A percentile compares a stretch with the other conserved stretches of the same genome.
Conservation (phyloP, 2,797 vertebrate genomes). For the Centroberyx gerrardi region DNA sequence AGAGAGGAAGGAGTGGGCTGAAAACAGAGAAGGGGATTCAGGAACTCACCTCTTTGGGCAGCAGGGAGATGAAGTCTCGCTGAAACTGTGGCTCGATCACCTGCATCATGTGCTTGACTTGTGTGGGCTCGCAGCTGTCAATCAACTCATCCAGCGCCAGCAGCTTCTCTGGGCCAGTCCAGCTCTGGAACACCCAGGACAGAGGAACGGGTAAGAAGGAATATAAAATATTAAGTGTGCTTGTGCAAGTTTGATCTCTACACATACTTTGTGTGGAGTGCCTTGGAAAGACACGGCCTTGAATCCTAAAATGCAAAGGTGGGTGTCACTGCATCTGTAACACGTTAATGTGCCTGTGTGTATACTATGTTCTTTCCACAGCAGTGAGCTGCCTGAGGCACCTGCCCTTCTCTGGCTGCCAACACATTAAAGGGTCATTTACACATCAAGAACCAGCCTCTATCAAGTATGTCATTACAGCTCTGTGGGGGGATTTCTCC, state of each 20-base stretch:
- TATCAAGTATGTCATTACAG: conserved; percentile 44
- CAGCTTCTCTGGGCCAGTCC: conserved; percentile 98
- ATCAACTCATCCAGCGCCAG: conserved; percentile 99
- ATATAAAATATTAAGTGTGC: not conserved
- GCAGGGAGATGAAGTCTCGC: conserved; percentile 99
- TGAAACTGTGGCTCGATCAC: conserved; percentile 99
- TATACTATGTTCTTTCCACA: conserved; percentile 35
- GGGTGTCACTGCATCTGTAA: conserved; percentile 37
- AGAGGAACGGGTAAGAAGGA: conserved; percentile 4
- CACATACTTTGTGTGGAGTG: conserved; percentile 20
- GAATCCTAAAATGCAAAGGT: not conserved
- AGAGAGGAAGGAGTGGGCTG: not conserved
- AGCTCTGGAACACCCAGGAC: conserved; percentile 90
- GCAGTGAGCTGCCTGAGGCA: conserved; percentile 51
- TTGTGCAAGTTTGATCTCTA: conserved; percentile 18
- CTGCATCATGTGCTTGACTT: conserved; percentile 99
- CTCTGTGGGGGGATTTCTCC: conserved; percentile 34
- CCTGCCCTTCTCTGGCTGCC: conserved; percentile 48
- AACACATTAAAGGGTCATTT: conserved; percentile 56
- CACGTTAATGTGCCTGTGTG: conserved; percentile 44
- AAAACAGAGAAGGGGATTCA: conserved; percentile 15
- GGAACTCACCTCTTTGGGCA: conserved; percentile 98
- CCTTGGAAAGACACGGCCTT: conserved; percentile 39
- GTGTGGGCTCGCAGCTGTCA: conserved; percentile 99
- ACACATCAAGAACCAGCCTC: conserved; percentile 42